Evolutionary conservation across 1,140 invertebrate genomes (phyloP), one percentile per base, ranked within the genome.

Genomic region (Dreissena rostriformis): DNA sequence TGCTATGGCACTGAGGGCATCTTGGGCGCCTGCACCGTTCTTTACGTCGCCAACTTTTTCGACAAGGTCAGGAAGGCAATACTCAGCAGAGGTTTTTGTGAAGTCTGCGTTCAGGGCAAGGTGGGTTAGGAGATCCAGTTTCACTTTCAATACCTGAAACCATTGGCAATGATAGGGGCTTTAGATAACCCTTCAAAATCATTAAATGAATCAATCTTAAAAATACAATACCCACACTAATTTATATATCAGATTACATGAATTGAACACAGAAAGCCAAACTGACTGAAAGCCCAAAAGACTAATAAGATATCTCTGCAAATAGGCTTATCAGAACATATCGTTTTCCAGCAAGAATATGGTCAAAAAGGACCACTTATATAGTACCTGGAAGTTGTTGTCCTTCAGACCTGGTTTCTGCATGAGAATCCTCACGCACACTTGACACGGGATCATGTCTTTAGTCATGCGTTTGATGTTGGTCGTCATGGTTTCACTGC

Each of bases 321-420:
- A 39, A 39, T 5, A 65, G 19, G 28, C 63, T 65, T 24, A 17
- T 24, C 22, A 22, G 28, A 65, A 65, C 19, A 28, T 11, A 63
- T n/a, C 24, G 57, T 4, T 24, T 63, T 63, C 19, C 24, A 19
- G 24, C 7, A n/a, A 24, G 19, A n/a, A n/a, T n/a, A n/a, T n/a
- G n/a, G 4, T 19, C 67, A 19, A 19, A 14, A n/a, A n/a, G n/a
- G n/a, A n/a, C n/a, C n/a, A n/a, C n/a, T 39, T 39, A 39, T 39
- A 74, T 49, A 24, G 24, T 82, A 93, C 93, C 95, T 98, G 97
- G 84, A 98, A 97, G 93, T 98, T 98, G 73, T 96, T 98, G 88
- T 98, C 98, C 90, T 97, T 98, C 0, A 98, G 95, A 7, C 98
- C 98, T 0, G 98, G 97, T 92, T 98, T 98, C 87, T 96, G 97